Percentiles rank a stretch among this genome's conserved stretches.
phyloP scores from a whole-genome alignment of 2,113 vertebrate species.

The Microcebus jonahi region DNA sequence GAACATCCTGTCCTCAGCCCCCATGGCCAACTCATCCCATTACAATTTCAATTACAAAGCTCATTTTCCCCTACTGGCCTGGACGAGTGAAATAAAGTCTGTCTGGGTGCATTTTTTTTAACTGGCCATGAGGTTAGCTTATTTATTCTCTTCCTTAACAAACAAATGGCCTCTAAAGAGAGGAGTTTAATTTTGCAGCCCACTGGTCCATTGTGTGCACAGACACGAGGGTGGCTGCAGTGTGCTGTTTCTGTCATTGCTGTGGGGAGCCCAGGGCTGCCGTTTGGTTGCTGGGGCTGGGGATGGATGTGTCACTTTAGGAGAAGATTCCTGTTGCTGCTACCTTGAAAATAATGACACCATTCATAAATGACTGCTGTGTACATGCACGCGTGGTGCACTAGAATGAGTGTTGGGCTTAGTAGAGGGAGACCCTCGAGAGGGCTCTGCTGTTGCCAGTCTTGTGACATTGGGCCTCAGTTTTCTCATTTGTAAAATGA shows the following conservation, averaged over 20 bases:
- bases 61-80: constrained; percentile 54
- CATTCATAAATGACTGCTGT: neutral
- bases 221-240: neutral
- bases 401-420: neutral
- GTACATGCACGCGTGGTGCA: neutral
- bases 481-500: neutral
- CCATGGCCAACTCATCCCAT: neutral
- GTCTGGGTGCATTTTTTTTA: constrained; percentile 66
- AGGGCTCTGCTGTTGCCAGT: neutral
- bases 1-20: neutral
- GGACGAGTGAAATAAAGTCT: constrained; percentile 68
- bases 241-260: neutral
- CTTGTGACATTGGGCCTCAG: neutral
- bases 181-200: constrained; percentile 75
- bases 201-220: constrained; percentile 58
- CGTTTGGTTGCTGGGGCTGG: neutral
- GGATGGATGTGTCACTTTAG: neutral
- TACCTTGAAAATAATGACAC: neutral
- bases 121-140: constrained; percentile 42
- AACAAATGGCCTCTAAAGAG: constrained; percentile 71
- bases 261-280: neutral
- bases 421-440: neutral
- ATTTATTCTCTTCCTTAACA: constrained; percentile 71
- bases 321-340: neutral
- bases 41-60: constrained; percentile 68